Evolutionary conservation across 1,140 invertebrate species (phyloP).

Genomic region (Harpegnathos saltator): DNA sequence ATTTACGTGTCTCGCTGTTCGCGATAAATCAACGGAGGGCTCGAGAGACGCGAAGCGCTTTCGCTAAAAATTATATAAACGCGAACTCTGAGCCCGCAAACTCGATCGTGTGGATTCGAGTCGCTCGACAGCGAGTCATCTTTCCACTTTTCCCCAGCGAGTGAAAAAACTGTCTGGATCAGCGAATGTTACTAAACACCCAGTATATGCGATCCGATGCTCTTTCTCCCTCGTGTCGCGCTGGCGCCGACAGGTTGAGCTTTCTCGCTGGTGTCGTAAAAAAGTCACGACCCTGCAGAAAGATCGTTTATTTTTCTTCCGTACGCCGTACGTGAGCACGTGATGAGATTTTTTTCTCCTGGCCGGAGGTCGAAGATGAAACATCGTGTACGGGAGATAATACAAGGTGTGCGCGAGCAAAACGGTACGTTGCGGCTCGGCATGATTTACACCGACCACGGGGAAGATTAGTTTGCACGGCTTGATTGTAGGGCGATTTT

Average conservation of each 20-base stretch:
- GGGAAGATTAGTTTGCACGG: not conserved
- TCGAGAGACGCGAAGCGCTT: not conserved
- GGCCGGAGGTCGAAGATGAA: not conserved
- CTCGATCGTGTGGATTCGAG: not conserved
- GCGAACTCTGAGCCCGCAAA: not conserved
- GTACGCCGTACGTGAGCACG: not conserved
- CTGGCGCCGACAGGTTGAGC: conserved; percentile 32
- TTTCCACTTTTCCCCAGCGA: not conserved
- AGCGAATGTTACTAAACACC: conserved; percentile 31
- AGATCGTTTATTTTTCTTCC: conserved; percentile 36
- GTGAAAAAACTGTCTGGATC: not conserved
- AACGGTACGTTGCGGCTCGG: not conserved
- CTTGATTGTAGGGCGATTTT: too few species aligned
- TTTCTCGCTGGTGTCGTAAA: conserved; percentile 41
- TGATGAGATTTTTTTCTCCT: conserved; percentile 1
- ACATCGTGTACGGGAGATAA: not conserved
- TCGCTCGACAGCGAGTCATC: not conserved
- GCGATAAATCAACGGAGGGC: not conserved
- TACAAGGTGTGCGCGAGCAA: not conserved
- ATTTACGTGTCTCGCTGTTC: conserved; percentile 9
- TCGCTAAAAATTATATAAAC: not conserved
- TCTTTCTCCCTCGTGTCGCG: conserved; percentile 13
- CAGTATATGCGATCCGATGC: conserved; percentile 21
- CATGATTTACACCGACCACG: not conserved
- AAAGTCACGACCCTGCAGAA: conserved; percentile 49